A percentile compares a stretch with the other conserved stretches of the same genome.
Evolutionary conservation across 2,888 invertebrate genomes (phyloP).

Genomic region (Cancer borealis): DNA sequence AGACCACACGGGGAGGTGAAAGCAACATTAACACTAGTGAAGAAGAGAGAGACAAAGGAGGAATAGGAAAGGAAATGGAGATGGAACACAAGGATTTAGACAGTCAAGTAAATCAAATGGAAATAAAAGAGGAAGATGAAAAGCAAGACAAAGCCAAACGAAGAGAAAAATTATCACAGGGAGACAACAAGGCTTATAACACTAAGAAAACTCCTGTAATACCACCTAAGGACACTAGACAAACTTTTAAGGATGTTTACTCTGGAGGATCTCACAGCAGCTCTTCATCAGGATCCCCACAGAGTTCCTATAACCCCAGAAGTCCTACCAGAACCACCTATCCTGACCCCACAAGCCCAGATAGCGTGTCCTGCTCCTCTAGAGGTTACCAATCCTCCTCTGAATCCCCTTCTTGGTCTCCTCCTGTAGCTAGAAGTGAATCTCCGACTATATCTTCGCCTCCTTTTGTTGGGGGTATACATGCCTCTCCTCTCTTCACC

Average conservation of each 20-base stretch:
- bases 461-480: neutral
- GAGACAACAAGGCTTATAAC: neutral
- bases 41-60: neutral
- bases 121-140: neutral
- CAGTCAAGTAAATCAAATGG: constrained; percentile 28
- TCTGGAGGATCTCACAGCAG: neutral
- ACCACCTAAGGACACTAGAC: neutral
- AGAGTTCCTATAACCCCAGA: neutral
- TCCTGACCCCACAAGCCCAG: constrained; percentile 52
- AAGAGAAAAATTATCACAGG: neutral
- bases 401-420: constrained; percentile 67
- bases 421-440: constrained; percentile 2
- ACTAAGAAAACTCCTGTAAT: neutral
- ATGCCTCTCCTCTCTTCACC: neutral
- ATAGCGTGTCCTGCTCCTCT: constrained; percentile 64
- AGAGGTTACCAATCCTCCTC: constrained; percentile 52
- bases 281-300: neutral
- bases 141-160: neutral
- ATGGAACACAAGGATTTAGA: neutral
- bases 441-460: constrained; percentile 41
- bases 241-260: neutral
- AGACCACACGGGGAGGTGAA: neutral
- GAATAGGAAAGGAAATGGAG: neutral
- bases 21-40: neutral
- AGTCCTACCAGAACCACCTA: constrained; percentile 17